A percentile compares a stretch with the other conserved stretches of the same genome.
phyloP scores from a whole-genome alignment of 1,140 invertebrate genomes.

The Conus ventricosus region DNA sequence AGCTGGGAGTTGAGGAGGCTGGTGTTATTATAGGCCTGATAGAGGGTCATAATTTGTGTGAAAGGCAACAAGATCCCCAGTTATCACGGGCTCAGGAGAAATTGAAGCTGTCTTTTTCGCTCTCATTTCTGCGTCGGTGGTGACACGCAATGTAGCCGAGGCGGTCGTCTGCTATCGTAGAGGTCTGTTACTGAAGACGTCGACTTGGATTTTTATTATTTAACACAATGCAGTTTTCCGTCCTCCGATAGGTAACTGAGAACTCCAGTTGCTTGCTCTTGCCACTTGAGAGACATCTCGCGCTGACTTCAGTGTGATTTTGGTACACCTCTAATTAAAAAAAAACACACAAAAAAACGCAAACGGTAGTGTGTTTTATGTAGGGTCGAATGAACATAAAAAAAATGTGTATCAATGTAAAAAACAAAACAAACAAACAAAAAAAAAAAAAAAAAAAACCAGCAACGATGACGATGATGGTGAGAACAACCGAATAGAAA shows the following conservation, averaged over 20 bases:
- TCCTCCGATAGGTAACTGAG: background rate
- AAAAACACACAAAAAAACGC: background rate
- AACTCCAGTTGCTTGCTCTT: background rate
- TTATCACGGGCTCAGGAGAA: background rate
- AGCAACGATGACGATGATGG: background rate
- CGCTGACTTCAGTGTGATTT: background rate
- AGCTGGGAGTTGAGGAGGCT: background rate
- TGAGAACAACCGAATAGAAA: background rate
- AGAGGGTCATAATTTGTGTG: background rate
- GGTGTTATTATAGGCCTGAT: background rate
- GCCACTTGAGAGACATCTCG: background rate
- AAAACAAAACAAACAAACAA: too few relatives aligned
- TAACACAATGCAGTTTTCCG: background rate
- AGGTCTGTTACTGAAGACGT: background rate
- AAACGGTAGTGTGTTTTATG: too few relatives aligned
- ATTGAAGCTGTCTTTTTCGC: conserved; percentile 5
- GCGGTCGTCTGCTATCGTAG: conserved; percentile 10
- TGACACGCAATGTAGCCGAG: background rate
- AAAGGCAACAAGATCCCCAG: background rate
- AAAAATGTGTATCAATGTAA: too few relatives aligned
- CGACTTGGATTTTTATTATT: background rate
- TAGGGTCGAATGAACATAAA: too few relatives aligned
- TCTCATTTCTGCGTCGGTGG: background rate
- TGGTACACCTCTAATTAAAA: background rate
- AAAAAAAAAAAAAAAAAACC: too few relatives aligned